phyloP scores from a whole-genome alignment of 1,140 invertebrate genomes.

The Antheraea pernyi region DNA sequence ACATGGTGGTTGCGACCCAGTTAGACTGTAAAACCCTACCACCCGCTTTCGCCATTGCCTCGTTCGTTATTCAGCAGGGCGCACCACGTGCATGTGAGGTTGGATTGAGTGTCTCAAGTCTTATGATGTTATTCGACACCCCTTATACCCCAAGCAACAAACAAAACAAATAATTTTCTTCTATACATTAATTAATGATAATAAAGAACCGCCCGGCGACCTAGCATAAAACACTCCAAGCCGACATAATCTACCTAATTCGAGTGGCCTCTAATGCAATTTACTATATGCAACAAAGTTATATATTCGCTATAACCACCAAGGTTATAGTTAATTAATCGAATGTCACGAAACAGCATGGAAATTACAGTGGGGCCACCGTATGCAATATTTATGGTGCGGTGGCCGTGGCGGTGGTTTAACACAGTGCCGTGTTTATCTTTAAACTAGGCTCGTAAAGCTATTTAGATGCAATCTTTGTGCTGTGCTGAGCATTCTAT shows the following conservation, averaged over 20 bases:
- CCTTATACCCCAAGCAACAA: no score
- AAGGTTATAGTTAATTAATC: constrained; percentile 26
- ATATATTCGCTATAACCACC: constrained; percentile 27
- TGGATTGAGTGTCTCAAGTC: no score
- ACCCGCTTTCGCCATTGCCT: no score
- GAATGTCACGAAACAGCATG: constrained; percentile 15
- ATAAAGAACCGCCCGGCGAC: neutral
- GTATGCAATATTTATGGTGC: neutral
- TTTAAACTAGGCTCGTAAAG: constrained; percentile 33
- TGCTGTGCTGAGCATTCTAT: constrained; percentile 37
- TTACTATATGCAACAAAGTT: constrained; percentile 28
- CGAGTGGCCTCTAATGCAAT: constrained; percentile 19
- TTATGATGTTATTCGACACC: no score
- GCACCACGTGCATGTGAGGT: no score
- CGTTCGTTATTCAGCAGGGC: no score
- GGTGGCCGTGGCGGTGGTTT: neutral
- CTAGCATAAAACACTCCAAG: neutral
- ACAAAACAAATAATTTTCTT: neutral
- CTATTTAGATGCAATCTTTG: constrained; percentile 53
- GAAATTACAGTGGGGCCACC: constrained; percentile 17
- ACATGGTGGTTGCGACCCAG: no score
- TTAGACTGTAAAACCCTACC: no score
- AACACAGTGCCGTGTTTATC: constrained; percentile 34
- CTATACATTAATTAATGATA: neutral
- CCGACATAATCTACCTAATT: neutral